These are phyloP conservation scores for Sceloporus undulatus DNA, from an alignment of 2,113 vertebrate genomes.

Conservation along the genomic window DNA sequence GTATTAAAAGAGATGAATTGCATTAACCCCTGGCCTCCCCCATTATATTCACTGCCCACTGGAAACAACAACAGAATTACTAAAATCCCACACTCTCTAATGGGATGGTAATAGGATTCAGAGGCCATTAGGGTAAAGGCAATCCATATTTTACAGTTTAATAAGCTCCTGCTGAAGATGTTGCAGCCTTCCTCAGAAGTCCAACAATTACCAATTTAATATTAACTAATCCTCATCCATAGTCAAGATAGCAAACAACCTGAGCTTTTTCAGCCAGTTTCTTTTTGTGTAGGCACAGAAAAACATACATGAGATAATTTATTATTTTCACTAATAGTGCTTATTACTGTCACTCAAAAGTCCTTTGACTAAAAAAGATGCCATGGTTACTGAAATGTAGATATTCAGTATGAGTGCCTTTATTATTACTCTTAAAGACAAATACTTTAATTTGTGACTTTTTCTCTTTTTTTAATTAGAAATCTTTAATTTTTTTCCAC, in stretches of 20 bases:
- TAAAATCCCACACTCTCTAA: slow-evolving; percentile 88
- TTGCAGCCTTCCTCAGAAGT: slow-evolving; percentile 75
- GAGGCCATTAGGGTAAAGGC: slow-evolving; percentile 89
- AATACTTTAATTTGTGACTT: slow-evolving; percentile 14
- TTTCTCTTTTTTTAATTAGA: neutral
- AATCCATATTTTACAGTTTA: slow-evolving; percentile 89
- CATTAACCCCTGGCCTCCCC: slow-evolving; percentile 84
- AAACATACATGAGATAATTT: slow-evolving; percentile 63
- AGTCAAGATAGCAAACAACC: slow-evolving; percentile 68
- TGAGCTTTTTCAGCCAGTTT: slow-evolving; percentile 42
- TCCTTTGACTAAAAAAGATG: slow-evolving; percentile 45
- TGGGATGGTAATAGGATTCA: slow-evolving; percentile 91
- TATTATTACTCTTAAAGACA: slow-evolving; percentile 17
- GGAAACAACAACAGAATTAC: slow-evolving; percentile 91
- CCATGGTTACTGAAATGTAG: slow-evolving; percentile 44
- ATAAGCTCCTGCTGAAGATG: slow-evolving; percentile 83
- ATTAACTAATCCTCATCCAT: slow-evolving; percentile 79
- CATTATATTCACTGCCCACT: slow-evolving; percentile 85
- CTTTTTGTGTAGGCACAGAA: slow-evolving; percentile 38
- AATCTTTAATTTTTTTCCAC: neutral
- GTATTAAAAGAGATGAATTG: slow-evolving; percentile 81
- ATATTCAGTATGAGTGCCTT: slow-evolving; percentile 31
- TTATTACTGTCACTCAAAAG: slow-evolving; percentile 67
- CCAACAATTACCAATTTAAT: slow-evolving; percentile 81
- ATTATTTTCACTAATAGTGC: slow-evolving; percentile 61